These are phyloP conservation scores for Stenolophus ochropezus DNA, from an alignment of 2,888 invertebrate species.

Conservation along the genomic window DNA sequence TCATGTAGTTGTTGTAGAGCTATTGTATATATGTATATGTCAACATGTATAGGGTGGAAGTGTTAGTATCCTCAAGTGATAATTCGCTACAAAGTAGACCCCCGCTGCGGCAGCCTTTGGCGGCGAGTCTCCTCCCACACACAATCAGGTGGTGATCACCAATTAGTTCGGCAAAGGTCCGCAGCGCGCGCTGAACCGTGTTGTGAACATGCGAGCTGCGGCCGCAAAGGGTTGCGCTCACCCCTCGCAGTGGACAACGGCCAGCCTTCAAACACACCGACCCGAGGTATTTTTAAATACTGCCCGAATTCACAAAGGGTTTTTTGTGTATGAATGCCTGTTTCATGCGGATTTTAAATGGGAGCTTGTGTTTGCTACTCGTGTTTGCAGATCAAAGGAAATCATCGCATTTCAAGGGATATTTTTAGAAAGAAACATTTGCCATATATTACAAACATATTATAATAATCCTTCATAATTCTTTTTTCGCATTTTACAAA, in stretches of 20 bases:
- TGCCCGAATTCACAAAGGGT: constrained; percentile 26
- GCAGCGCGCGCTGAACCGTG: constrained; percentile 49
- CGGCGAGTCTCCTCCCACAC: not conserved
- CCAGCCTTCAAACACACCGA: not conserved
- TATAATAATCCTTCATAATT: too few relatives aligned
- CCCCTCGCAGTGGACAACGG: not conserved
- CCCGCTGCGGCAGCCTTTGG: too few relatives aligned
- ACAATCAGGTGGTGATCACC: constrained; percentile 57
- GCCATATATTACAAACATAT: not conserved
- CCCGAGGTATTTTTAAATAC: constrained; percentile 43
- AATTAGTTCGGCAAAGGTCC: constrained; percentile 53
- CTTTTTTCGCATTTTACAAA: too few relatives aligned
- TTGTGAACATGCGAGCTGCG: constrained; percentile 42
- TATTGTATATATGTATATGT: too few relatives aligned
- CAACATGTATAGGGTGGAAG: too few relatives aligned
- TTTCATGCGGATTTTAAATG: constrained; percentile 31
- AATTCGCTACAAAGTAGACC: too few relatives aligned
- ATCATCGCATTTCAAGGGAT: not conserved
- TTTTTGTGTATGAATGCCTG: constrained; percentile 41
- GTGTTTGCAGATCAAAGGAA: constrained; percentile 19
- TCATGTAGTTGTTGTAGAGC: too few relatives aligned
- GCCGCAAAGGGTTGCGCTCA: constrained; percentile 28
- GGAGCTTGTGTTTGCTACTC: constrained; percentile 10
- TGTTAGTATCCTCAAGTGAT: too few relatives aligned
- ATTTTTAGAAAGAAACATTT: not conserved